These are phyloP conservation scores for Actinia tenebrosa DNA, from an alignment of 64 coral and sea anemone species.

Conservation along the genomic window DNA sequence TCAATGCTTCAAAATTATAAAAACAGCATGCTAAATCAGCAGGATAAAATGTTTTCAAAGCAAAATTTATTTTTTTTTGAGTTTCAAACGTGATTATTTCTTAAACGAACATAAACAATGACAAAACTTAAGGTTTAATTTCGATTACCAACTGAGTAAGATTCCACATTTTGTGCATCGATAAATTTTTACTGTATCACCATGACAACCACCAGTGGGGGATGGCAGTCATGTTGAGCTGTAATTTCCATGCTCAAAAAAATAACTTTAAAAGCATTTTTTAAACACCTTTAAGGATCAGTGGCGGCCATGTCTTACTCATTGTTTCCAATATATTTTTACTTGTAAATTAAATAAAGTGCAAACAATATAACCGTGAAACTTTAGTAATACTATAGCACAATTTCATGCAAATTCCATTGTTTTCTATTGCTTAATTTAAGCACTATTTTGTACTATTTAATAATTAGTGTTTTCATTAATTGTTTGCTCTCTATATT, in stretches of 20 bases:
- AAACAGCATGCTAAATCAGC: neutral
- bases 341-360: neutral
- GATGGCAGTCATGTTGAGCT: neutral
- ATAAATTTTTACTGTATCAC: neutral
- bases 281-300: too few species aligned
- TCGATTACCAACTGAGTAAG: neutral
- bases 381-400: too few species aligned
- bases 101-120: neutral
- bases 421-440: too few species aligned
- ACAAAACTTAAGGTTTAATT: neutral
- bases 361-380: too few species aligned
- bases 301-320: neutral
- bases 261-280: too few species aligned
- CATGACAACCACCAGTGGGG: neutral
- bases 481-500: neutral
- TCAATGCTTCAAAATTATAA: neutral
- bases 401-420: too few species aligned
- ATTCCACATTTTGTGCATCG: neutral
- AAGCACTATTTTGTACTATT: too few species aligned
- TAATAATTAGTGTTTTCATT: too few species aligned
- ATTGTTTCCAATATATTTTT: neutral
- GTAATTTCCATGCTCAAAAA: too few species aligned
- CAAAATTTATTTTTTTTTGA: too few species aligned
- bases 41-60: neutral
- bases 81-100: too few species aligned